Percentiles rank a stretch among this genome's conserved stretches.
Evolutionary conservation across 2,113 vertebrate species (phyloP).

Genomic region (Cyphomyrus plagiostoma): DNA sequence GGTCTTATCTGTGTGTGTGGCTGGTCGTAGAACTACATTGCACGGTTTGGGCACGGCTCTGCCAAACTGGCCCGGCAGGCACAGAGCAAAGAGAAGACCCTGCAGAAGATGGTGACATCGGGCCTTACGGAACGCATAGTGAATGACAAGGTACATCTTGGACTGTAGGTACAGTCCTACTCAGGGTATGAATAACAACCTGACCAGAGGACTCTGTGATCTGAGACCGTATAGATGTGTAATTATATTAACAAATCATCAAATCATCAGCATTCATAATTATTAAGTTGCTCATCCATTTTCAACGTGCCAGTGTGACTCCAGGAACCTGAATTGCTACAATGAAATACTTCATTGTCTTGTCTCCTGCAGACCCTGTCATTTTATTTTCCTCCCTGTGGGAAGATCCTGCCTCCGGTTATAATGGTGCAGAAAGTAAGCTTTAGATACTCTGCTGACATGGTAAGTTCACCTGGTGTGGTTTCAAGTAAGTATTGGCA

Average conservation of each 20-base stretch:
- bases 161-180: neutral
- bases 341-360: neutral
- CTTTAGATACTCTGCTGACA: slow-evolving; percentile 83
- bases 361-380: slow-evolving; percentile 77
- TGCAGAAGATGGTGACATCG: slow-evolving; percentile 98
- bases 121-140: slow-evolving; percentile 91
- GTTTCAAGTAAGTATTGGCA: neutral
- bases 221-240: neutral
- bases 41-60: slow-evolving; percentile 92
- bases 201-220: neutral
- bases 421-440: slow-evolving; percentile 99
- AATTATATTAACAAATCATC: neutral
- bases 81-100: slow-evolving; percentile 97
- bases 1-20: neutral
- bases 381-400: slow-evolving; percentile 92
- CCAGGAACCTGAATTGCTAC: neutral
- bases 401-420: slow-evolving; percentile 96
- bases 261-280: neutral
- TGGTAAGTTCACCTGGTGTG: slow-evolving; percentile 61
- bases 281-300: neutral
- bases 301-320: neutral
- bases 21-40: slow-evolving; percentile 84
- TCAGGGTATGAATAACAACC: neutral
- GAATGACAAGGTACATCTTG: slow-evolving; percentile 79
- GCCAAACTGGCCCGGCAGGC: slow-evolving; percentile 93